These are phyloP conservation scores for Lepidotrigona ventralis DNA, from an alignment of 1,140 invertebrate species.

Conservation along the genomic window DNA sequence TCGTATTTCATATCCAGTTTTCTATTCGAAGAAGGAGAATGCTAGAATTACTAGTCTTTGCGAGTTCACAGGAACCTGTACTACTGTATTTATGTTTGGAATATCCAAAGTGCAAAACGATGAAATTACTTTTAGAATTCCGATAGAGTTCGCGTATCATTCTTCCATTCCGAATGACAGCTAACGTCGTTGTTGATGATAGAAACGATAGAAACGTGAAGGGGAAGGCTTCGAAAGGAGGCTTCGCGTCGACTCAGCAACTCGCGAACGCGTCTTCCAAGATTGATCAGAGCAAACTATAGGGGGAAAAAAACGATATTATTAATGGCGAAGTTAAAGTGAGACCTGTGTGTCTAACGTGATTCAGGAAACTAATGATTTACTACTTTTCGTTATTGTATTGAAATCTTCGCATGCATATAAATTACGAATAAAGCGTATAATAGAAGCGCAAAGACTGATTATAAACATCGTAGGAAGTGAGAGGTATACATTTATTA, in stretches of 20 bases:
- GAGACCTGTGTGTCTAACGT: slow-evolving; percentile 22
- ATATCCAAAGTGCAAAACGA: slow-evolving; percentile 6
- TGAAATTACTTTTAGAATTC: background rate
- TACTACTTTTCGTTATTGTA: slow-evolving; percentile 20
- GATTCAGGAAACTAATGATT: background rate
- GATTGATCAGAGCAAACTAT: slow-evolving; percentile 14
- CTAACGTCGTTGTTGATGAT: background rate
- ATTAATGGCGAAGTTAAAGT: slow-evolving; percentile 31
- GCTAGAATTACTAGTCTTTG: background rate
- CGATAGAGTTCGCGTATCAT: background rate
- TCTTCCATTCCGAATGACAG: background rate
- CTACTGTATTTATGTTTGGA: background rate
- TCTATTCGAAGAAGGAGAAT: background rate
- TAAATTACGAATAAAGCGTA: slow-evolving; percentile 43
- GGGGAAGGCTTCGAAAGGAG: background rate
- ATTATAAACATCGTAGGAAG: slow-evolving; percentile 65
- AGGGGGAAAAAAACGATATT: background rate
- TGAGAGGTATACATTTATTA: slow-evolving; percentile 66
- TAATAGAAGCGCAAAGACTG: slow-evolving; percentile 56
- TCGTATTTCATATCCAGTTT: slow-evolving; percentile 19
- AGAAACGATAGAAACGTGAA: background rate
- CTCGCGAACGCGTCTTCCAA: slow-evolving; percentile 66
- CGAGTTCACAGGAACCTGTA: background rate
- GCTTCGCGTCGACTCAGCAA: slow-evolving; percentile 14
- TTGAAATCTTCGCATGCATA: slow-evolving; percentile 30